Evolutionary conservation across 2,113 vertebrate genomes (phyloP), one percentile per base, ranked within the genome.

Genomic region (Clarias magur): DNA sequence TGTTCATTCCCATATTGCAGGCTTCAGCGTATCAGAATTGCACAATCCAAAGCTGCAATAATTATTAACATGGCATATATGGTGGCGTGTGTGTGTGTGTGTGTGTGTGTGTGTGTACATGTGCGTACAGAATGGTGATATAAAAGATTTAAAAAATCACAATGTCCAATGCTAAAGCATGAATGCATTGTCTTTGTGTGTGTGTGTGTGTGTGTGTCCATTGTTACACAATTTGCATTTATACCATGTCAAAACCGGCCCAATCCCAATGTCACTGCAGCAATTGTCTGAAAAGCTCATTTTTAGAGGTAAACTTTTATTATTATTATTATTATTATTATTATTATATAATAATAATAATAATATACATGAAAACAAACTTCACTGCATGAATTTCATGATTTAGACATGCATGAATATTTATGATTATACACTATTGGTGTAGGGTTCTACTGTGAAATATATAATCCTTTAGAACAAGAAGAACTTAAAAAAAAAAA

Each of bases 211-310:
- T 72, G 30, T 72, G 65, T 30, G n/a, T 65, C 3, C 15, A 70
- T 70, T 73, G 73, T 15, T 53, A 16, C 48, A 78, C 21, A 78
- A 78, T 78, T 78, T 78, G 75, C 75, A 78, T 78, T 78, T 27
- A 54, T 54, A 78, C 48, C 73, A 76, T 76, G 42, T 54, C 48
- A 76, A 76, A 76, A 54, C 48, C 73, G 12, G 7, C 42, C 25
- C 25, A n/a, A 48, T 79, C 25, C 13, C 42, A 19, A 17, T 6
- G 16, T 79, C 25, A 57, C 15, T 57, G 5, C 76, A 57, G 25
- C 3, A 4, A 19, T 19, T 79, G n/a, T 79, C 53, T 17, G 53
- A 79, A 3, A 57, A 16, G 38, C 21, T 42, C 25, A 75, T 75
- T 23, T 48, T 48, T 48, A 48, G 48, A 48, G 48, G 48, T 7